These are phyloP conservation scores for Phalacrocorax brasilianus DNA, from an alignment of 2,113 vertebrate species.

Conservation along the genomic window DNA sequence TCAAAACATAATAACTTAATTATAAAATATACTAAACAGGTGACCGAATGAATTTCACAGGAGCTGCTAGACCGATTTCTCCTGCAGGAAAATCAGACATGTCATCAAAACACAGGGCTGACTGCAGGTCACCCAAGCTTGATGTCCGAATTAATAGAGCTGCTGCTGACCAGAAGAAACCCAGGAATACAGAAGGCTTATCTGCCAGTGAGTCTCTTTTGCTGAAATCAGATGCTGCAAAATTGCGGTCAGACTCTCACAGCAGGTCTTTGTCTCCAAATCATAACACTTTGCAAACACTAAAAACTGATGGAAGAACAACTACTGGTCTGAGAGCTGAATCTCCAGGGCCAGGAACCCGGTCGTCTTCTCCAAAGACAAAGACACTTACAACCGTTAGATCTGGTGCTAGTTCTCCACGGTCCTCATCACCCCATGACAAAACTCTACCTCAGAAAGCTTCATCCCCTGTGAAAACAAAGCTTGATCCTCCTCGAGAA, in stretches of 20 bases:
- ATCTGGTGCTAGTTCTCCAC: slow-evolving; percentile 82
- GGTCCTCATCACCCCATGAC: slow-evolving; percentile 87
- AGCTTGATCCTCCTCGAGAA: slow-evolving; percentile 92
- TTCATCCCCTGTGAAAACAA: slow-evolving; percentile 86
- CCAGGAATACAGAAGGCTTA: slow-evolving; percentile 80
- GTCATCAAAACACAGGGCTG: slow-evolving; percentile 85
- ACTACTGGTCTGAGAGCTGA: slow-evolving; percentile 84
- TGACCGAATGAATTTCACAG: slow-evolving; percentile 86
- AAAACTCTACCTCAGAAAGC: slow-evolving; percentile 89
- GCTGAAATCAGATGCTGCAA: slow-evolving; percentile 92
- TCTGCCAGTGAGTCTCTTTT: slow-evolving; percentile 93
- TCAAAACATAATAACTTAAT: slow-evolving; percentile 35
- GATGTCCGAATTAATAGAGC: slow-evolving; percentile 84
- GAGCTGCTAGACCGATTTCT: slow-evolving; percentile 79
- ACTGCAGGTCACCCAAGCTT: slow-evolving; percentile 85
- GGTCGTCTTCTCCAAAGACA: slow-evolving; percentile 92
- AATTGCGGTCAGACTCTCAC: slow-evolving; percentile 94
- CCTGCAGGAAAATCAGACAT: slow-evolving; percentile 81
- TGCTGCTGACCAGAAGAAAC: slow-evolving; percentile 84
- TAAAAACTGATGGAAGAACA: slow-evolving; percentile 89
- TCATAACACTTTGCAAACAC: slow-evolving; percentile 94
- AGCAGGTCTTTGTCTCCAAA: slow-evolving; percentile 96
- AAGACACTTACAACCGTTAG: slow-evolving; percentile 83
- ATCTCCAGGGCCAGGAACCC: slow-evolving; percentile 90
- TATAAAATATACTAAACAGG: slow-evolving; percentile 77